Evolutionary conservation across 2,888 invertebrate species (phyloP), one percentile per base, ranked within the genome.

Genomic region (Lithosia quadra): DNA sequence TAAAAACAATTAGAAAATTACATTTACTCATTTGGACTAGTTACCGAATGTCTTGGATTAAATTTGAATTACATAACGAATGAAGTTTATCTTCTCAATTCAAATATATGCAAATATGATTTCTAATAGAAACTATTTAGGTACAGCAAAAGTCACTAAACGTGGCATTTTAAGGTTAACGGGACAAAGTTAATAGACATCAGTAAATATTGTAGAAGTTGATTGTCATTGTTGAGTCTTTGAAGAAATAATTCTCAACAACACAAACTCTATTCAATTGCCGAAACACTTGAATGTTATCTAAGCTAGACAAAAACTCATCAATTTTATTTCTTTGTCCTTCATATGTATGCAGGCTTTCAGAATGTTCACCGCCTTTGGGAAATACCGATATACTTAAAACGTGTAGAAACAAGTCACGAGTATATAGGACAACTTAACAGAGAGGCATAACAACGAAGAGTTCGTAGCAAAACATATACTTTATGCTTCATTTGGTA

Each of bases 401-500:
- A 59, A 13, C 24, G n/a, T 49, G 49, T 21, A 33, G n/a, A 49
- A 66, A 22, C 39, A 70, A 57, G 56, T 63, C 68, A 70, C 66
- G 63, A 74, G 49, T 69, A 63, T 58, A 69, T 57, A 63, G 66
- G 68, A 67, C 67, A 68, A 63, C 70, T 1, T 67, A 59, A 68
- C 58, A 63, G 22, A 71, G n/a, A 65, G 18, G 9, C 61, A 73
- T 67, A 74, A 76, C 57, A 49, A 69, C 64, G 63, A 77, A 70
- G 67, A 68, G 49, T 69, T 67, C 63, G 43, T 65, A 59, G 55
- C 63, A 61, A 73, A 63, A 79, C 43, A 67, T 68, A 57, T 67
- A 68, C 59, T 72, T 78, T 73, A 76, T 73, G 73, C 71, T 73
- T 73, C 55, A 80, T 78, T 80, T 78, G 76, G 78, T 80, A 74